Conservation (phyloP, 1,140 invertebrate species). For the Drosophila repletoides region DNA sequence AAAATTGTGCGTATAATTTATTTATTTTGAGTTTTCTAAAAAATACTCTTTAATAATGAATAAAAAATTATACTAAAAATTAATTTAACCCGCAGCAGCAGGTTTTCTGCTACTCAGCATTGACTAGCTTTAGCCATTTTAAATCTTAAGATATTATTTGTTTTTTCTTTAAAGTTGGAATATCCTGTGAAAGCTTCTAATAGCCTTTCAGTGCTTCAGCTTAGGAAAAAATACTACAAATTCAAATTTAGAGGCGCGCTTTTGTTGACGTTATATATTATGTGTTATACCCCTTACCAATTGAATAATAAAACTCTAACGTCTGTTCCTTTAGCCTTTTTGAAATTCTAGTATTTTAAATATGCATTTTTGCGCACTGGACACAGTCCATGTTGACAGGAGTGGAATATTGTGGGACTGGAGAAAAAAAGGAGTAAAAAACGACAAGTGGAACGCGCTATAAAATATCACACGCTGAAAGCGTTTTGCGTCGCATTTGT, state of each 20-base stretch:
- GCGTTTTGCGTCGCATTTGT: slow-evolving; percentile 71
- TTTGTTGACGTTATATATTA: neutral
- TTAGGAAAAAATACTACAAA: neutral
- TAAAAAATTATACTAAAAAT: too few species aligned
- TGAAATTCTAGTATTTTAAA: neutral
- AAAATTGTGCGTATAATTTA: too few species aligned
- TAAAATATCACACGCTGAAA: slow-evolving; percentile 67
- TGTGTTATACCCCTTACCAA: neutral
- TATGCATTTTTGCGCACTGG: neutral
- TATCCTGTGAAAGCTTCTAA: too few species aligned
- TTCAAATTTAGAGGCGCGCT: too few species aligned
- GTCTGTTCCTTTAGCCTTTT: neutral
- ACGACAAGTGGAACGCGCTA: slow-evolving; percentile 7
- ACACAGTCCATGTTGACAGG: slow-evolving; percentile 1
- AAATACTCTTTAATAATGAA: too few species aligned
- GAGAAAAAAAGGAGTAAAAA: neutral
- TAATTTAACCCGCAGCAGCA: too few species aligned
- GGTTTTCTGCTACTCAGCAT: too few species aligned
- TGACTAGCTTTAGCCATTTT: too few species aligned
- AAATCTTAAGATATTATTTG: too few species aligned
- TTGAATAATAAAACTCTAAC: neutral
- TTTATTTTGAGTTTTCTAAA: too few species aligned
- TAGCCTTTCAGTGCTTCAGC: neutral
- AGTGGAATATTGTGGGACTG: neutral
- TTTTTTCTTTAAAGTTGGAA: too few species aligned